A percentile compares a stretch with the other conserved stretches of the same genome.
These are phyloP conservation scores for Lasioglossum calceatum DNA, from an alignment of 2,888 invertebrate species.

Conservation along the genomic window DNA sequence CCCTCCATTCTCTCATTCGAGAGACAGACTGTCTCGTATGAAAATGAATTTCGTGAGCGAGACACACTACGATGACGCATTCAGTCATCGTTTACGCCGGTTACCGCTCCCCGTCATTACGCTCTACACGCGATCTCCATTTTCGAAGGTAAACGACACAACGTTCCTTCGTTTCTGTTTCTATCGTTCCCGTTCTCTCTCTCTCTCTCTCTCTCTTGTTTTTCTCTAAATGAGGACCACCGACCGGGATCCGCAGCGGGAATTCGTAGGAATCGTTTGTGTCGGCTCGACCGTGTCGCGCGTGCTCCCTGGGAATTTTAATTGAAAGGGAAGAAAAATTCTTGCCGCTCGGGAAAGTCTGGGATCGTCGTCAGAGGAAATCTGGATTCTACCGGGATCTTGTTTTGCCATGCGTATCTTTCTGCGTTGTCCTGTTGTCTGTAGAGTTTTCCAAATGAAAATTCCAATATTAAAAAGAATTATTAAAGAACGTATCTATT, in stretches of 20 bases:
- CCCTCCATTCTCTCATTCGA: constrained; percentile 17
- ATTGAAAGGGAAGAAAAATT: constrained; percentile 17
- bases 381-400: not conserved
- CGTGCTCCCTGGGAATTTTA: constrained; percentile 16
- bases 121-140: constrained; percentile 18
- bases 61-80: constrained; percentile 22
- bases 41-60: constrained; percentile 33
- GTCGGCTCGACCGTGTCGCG: not conserved
- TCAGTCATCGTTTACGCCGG: constrained; percentile 33
- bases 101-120: constrained; percentile 30
- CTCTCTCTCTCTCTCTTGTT: not conserved
- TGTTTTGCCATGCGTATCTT: not conserved
- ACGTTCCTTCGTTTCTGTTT: not conserved
- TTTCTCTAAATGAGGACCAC: not conserved
- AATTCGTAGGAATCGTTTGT: constrained; percentile 7
- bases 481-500: too few relatives aligned
- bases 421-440: not conserved
- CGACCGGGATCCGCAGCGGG: not conserved
- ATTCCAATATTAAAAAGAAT: too few relatives aligned
- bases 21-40: constrained; percentile 14
- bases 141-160: not conserved
- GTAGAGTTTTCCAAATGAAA: too few relatives aligned
- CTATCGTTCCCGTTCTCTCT: not conserved
- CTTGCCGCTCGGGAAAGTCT: not conserved
- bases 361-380: not conserved